These are phyloP conservation scores for Arnoldichthys spilopterus DNA, from an alignment of 2,797 vertebrate species.

Conservation along the genomic window DNA sequence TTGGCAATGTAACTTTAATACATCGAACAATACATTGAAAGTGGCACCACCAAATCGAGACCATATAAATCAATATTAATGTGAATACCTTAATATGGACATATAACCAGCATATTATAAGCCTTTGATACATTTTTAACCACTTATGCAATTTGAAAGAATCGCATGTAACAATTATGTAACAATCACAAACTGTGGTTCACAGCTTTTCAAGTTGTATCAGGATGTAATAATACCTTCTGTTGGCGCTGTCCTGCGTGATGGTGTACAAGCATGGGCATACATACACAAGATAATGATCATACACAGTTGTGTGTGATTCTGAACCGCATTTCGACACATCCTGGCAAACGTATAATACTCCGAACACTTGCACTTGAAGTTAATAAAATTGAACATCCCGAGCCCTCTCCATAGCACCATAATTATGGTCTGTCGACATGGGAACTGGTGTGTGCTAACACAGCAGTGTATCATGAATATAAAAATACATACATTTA, in stretches of 20 bases:
- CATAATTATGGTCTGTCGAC: conserved; percentile 57
- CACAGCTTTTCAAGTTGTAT: conserved; percentile 53
- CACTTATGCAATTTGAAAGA: background rate
- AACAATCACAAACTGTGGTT: conserved; percentile 39
- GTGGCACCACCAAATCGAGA: conserved; percentile 10
- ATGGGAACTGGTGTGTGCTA: conserved; percentile 58
- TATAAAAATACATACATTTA: conserved; percentile 60
- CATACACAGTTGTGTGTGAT: conserved; percentile 46
- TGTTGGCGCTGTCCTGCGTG: conserved; percentile 22
- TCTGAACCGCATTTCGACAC: conserved; percentile 63
- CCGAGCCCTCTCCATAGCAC: conserved; percentile 74
- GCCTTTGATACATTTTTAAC: conserved; percentile 22
- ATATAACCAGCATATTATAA: conserved; percentile 10
- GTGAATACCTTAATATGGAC: conserved; percentile 24
- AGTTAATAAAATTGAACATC: conserved; percentile 63
- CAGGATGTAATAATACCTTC: conserved; percentile 47
- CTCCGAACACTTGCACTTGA: conserved; percentile 61
- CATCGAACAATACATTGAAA: conserved; percentile 42
- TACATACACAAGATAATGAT: conserved; percentile 24
- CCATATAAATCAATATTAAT: conserved; percentile 33
- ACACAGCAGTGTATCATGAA: conserved; percentile 64
- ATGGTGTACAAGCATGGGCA: conserved; percentile 31
- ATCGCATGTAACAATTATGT: conserved; percentile 11
- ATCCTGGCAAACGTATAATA: conserved; percentile 62
- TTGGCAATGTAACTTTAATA: conserved; percentile 36